Conservation (phyloP, 2,113 vertebrate genomes). For the Mirounga angustirostris region DNA sequence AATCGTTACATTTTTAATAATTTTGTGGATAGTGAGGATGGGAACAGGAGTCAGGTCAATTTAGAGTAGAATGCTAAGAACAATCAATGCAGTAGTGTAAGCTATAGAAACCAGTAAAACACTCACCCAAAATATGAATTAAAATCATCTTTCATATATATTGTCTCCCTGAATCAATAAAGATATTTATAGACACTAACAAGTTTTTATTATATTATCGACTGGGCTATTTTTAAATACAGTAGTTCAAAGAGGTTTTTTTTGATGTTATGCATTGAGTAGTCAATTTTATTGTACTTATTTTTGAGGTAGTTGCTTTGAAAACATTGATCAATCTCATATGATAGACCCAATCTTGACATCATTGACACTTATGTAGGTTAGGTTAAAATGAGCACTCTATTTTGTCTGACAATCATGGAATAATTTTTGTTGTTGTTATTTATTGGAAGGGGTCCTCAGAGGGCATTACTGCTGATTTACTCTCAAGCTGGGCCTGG, state of each 20-base stretch:
- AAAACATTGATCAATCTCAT: not conserved
- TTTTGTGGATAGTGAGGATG: not conserved
- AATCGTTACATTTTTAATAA: not conserved
- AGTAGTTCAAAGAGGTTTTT: not conserved
- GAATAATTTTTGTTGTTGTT: not conserved
- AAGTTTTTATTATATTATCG: not conserved
- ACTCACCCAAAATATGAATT: not conserved
- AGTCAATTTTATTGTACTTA: not conserved
- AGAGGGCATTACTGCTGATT: too few species aligned
- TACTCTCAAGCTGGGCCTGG: not conserved
- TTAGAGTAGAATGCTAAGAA: conserved; percentile 13
- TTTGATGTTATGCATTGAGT: not conserved
- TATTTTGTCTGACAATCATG: not conserved
- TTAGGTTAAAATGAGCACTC: not conserved
- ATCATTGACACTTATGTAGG: not conserved
- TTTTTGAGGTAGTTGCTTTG: not conserved
- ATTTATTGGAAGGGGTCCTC: not conserved
- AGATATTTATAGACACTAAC: not conserved
- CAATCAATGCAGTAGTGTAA: not conserved
- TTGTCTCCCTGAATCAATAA: not conserved
- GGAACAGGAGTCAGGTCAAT: not conserved
- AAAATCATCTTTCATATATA: not conserved
- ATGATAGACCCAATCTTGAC: not conserved
- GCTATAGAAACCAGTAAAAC: not conserved
- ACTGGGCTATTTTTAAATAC: not conserved